phyloP scores from a whole-genome alignment of 2,888 invertebrate species.

The Dione vanillae region DNA sequence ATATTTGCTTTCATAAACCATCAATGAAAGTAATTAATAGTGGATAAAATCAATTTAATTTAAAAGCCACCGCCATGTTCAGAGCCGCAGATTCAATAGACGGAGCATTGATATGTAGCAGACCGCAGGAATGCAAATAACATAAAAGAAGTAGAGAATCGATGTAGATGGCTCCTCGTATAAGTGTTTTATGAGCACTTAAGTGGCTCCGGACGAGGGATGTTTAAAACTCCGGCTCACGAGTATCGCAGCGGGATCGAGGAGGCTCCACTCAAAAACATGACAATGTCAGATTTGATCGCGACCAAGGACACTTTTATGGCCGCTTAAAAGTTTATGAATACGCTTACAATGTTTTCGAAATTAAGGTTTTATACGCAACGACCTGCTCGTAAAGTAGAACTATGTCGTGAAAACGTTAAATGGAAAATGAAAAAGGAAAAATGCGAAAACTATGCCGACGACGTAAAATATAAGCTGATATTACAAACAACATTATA shows the following conservation, averaged over 20 bases:
- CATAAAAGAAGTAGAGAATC: conserved; percentile 60
- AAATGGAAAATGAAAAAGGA: conserved; percentile 34
- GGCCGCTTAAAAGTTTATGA: conserved; percentile 68
- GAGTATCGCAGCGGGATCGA: conserved; percentile 62
- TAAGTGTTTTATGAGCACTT: conserved; percentile 80
- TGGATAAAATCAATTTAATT: conserved; percentile 15
- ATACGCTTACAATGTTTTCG: conserved; percentile 55
- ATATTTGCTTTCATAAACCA: conserved; percentile 1
- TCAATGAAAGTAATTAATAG: conserved; percentile 7
- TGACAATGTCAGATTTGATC: conserved; percentile 74
- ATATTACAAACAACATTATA: conserved; percentile 36
- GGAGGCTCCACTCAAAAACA: conserved; percentile 66
- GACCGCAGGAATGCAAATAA: conserved; percentile 50
- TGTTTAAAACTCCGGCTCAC: conserved; percentile 70
- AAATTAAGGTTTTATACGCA: conserved; percentile 47
- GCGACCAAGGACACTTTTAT: conserved; percentile 63
- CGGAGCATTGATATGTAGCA: conserved; percentile 27
- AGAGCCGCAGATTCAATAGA: conserved; percentile 29
- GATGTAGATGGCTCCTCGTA: conserved; percentile 66
- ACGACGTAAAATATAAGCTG: conserved; percentile 32
- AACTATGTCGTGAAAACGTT: conserved; percentile 42
- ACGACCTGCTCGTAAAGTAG: conserved; percentile 43
- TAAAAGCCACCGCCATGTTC: conserved; percentile 17
- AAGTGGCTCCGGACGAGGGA: conserved; percentile 70
- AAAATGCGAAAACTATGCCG: conserved; percentile 38